Conservation (phyloP, 2,113 vertebrate genomes). For the Oncorhynchus mykiss region DNA sequence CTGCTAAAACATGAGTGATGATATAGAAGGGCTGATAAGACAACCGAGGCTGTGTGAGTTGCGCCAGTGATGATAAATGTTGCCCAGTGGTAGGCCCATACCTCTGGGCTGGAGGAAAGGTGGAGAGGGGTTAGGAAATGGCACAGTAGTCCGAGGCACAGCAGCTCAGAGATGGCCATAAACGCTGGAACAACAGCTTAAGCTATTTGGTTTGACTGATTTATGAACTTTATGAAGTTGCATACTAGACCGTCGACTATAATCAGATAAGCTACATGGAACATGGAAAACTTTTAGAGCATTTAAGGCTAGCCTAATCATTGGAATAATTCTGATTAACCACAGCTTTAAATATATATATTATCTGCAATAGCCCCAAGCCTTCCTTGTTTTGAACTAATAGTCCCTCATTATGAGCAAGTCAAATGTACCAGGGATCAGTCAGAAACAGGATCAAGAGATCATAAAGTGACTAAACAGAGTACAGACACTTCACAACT, state of each 20-base stretch:
- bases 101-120: not conserved
- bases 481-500: constrained; percentile 2
- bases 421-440: not conserved
- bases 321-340: not conserved
- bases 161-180: not conserved
- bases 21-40: not conserved
- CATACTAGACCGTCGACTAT: too few relatives aligned
- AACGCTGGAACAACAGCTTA: not conserved
- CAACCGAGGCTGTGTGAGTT: constrained; percentile 5
- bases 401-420: not conserved
- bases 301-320: too few relatives aligned
- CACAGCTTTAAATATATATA: not conserved
- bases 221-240: too few relatives aligned
- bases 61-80: constrained; percentile 18
- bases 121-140: not conserved
- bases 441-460: not conserved
- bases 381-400: not conserved
- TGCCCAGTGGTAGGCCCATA: not conserved
- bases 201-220: too few relatives aligned
- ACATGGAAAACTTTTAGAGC: too few relatives aligned
- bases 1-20: constrained; percentile 43
- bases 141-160: not conserved
- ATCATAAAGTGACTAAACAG: not conserved
- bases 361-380: not conserved
- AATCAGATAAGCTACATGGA: too few relatives aligned